A percentile compares a stretch with the other conserved stretches of the same genome.
These are phyloP conservation scores for Athetis lepigone DNA, from an alignment of 2,888 invertebrate species.

Conservation along the genomic window DNA sequence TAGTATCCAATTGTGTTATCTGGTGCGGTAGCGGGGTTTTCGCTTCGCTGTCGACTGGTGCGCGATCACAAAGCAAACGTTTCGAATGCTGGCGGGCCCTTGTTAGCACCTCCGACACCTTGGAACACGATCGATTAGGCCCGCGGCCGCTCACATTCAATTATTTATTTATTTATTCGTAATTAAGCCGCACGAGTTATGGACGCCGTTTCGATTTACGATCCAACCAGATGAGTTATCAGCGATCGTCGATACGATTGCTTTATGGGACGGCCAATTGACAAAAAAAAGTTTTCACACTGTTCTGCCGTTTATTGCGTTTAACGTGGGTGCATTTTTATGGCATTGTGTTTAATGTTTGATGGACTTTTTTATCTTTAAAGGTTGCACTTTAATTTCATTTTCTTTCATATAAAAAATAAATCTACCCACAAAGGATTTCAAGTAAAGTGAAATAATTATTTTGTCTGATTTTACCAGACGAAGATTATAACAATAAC, in stretches of 20 bases:
- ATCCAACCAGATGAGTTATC: conserved; percentile 82
- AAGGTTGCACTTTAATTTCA: neutral
- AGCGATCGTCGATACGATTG: conserved; percentile 70
- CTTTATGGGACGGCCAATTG: conserved; percentile 68
- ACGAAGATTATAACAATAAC: conserved; percentile 4
- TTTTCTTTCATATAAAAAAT: no score
- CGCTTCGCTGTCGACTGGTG: conserved; percentile 48
- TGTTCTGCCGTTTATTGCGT: conserved; percentile 40
- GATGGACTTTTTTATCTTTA: no score
- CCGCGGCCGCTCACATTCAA: conserved; percentile 90
- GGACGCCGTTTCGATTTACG: conserved; percentile 83
- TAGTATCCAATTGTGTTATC: conserved; percentile 55
- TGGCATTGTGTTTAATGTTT: neutral
- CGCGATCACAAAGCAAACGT: conserved; percentile 61
- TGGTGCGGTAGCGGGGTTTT: conserved; percentile 63
- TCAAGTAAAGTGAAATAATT: neutral
- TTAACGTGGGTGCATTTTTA: conserved; percentile 4
- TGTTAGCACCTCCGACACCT: conserved; percentile 88
- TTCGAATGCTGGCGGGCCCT: conserved; percentile 73
- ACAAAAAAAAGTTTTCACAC: conserved; percentile 63
- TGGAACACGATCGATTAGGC: conserved; percentile 86
- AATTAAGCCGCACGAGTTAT: conserved; percentile 90
- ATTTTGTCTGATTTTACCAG: neutral
- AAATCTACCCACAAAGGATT: neutral
- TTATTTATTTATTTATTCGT: conserved; percentile 91